phyloP scores from a whole-genome alignment of 2,113 vertebrate genomes.

The Colistium nudipinnis region DNA sequence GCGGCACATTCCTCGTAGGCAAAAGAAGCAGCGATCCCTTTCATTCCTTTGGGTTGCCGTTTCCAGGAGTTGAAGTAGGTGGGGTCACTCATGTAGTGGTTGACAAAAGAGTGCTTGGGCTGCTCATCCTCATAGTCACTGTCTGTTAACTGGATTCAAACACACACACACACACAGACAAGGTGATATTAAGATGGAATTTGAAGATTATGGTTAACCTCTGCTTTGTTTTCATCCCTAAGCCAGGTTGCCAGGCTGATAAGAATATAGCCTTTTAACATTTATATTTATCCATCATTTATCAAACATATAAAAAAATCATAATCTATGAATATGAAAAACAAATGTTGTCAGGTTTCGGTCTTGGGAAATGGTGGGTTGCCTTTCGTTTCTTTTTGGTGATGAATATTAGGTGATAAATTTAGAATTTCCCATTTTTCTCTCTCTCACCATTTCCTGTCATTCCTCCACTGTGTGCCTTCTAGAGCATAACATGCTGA shows the following conservation, averaged over 20 bases:
- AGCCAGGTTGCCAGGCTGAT: no score
- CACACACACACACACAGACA: conserved; percentile 12
- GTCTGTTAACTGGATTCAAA: conserved; percentile 84
- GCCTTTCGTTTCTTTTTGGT: not conserved
- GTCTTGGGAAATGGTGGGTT: not conserved
- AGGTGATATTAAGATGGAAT: no score
- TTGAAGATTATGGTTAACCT: no score
- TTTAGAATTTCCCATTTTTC: not conserved
- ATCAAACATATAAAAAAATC: not conserved
- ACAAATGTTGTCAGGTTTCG: not conserved
- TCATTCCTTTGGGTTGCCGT: conserved; percentile 88
- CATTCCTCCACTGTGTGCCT: no score
- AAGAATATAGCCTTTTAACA: no score
- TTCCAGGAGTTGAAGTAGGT: conserved; percentile 98
- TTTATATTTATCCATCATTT: no score
- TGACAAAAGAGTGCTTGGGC: conserved; percentile 97
- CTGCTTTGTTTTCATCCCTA: no score
- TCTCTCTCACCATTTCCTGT: not conserved
- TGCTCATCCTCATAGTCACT: conserved; percentile 92
- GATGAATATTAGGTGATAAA: not conserved
- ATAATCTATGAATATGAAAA: not conserved
- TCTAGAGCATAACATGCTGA: no score
- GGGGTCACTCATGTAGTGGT: conserved; percentile 98
- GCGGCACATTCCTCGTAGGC: conserved; percentile 89
- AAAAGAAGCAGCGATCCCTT: conserved; percentile 77